Conservation (phyloP, 2,113 vertebrate species). For the Callaeas wilsoni region DNA sequence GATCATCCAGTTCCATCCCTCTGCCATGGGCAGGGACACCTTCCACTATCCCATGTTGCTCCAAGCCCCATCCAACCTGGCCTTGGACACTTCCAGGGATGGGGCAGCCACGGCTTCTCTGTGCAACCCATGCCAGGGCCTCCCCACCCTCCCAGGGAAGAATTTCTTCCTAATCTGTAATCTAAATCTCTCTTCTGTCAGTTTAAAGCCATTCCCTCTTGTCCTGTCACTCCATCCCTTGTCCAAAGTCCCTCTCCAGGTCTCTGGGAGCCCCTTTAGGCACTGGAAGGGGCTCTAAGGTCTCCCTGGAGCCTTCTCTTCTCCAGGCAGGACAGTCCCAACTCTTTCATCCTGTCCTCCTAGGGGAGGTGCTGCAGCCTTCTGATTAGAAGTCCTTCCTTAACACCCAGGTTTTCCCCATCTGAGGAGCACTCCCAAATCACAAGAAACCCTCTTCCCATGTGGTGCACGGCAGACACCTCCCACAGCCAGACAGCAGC, state of each 20-base stretch:
- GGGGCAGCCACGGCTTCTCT: background rate
- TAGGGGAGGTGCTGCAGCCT: background rate
- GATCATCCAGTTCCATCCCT: background rate
- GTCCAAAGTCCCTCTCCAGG: background rate
- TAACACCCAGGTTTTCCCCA: background rate
- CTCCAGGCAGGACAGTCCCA: background rate
- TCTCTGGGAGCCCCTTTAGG: background rate
- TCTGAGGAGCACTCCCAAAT: background rate
- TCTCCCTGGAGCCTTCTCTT: background rate
- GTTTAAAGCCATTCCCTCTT: background rate
- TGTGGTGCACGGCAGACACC: background rate
- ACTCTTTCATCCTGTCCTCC: background rate
- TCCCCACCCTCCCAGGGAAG: accelerated
- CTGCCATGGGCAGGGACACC: background rate
- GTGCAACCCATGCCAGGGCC: background rate
- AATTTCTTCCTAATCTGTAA: background rate
- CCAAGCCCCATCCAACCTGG: accelerated
- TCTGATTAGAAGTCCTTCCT: background rate
- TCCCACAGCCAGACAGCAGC: background rate
- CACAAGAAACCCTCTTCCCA: background rate
- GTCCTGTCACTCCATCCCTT: background rate
- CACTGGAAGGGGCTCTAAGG: background rate
- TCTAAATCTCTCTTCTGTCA: background rate
- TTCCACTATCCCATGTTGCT: background rate
- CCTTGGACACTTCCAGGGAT: background rate